Evolutionary conservation across 2,797 vertebrate species (phyloP).

Genomic region (Melanotaenia trifasciata): DNA sequence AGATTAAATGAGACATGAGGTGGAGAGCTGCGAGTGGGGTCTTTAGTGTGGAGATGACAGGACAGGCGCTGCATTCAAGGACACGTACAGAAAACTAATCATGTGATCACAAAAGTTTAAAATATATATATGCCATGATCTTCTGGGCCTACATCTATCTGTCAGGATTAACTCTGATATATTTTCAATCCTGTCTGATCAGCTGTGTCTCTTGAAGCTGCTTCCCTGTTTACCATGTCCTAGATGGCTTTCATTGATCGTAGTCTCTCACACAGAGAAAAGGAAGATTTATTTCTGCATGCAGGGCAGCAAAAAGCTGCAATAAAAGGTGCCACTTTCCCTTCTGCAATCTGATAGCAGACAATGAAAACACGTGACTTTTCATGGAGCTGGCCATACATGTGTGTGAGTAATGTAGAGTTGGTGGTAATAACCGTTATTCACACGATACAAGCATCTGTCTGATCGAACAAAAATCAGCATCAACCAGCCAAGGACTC

Average conservation of each 20-base stretch:
- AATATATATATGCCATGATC: neutral
- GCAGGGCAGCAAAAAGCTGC: conserved; percentile 27
- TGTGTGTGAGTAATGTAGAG: conserved; percentile 1
- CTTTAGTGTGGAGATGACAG: neutral
- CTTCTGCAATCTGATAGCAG: conserved; percentile 27
- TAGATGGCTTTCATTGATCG: conserved; percentile 83
- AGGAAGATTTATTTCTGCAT: conserved; percentile 64
- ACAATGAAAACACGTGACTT: conserved; percentile 10
- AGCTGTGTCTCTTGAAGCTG: conserved; percentile 41
- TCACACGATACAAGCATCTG: neutral
- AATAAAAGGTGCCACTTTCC: conserved; percentile 36
- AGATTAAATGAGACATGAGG: no score
- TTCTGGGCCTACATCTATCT: neutral
- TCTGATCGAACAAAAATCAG: conserved; percentile 45
- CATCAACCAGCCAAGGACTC: conserved; percentile 23
- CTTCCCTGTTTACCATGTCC: conserved; percentile 69
- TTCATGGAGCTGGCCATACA: conserved; percentile 12
- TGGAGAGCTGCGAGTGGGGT: neutral
- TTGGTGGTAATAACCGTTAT: conserved; percentile 9
- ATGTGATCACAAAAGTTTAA: neutral
- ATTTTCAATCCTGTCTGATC: conserved; percentile 26
- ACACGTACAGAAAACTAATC: neutral
- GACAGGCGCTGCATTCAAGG: neutral
- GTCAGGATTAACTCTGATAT: conserved; percentile 14
- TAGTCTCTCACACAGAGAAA: conserved; percentile 39